Percentiles rank a stretch among this genome's conserved stretches.
phyloP scores from a whole-genome alignment of 1,140 invertebrate species.

The Ceratosolen solmsi region DNA sequence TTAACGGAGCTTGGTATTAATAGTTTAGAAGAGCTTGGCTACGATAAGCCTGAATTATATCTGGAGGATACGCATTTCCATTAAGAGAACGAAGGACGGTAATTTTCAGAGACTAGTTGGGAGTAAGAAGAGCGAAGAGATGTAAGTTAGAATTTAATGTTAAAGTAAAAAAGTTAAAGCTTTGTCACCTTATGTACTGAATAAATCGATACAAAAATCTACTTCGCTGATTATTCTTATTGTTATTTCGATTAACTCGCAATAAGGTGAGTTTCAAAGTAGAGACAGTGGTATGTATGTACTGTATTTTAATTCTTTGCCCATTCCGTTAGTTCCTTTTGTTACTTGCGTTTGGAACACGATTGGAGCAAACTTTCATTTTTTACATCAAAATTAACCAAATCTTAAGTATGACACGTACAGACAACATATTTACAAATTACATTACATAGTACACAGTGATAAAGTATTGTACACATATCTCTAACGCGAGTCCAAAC shows the following conservation, averaged over 20 bases:
- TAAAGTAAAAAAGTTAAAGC: conserved; percentile 6
- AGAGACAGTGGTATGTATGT: conserved; percentile 59
- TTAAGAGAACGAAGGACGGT: conserved; percentile 56
- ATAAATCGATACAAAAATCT: conserved; percentile 39
- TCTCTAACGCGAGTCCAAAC: conserved; percentile 37
- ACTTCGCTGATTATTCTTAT: conserved; percentile 26
- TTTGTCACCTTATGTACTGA: conserved; percentile 27
- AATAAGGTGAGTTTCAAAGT: conserved; percentile 46
- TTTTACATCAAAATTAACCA: conserved; percentile 70
- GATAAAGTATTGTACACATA: conserved; percentile 62
- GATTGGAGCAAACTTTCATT: conserved; percentile 57
- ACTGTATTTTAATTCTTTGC: conserved; percentile 64
- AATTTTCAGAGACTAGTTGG: conserved; percentile 51
- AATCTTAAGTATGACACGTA: conserved; percentile 67
- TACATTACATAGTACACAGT: conserved; percentile 68
- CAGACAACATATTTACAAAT: conserved; percentile 69
- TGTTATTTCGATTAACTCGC: conserved; percentile 27
- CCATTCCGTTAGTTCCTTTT: conserved; percentile 55
- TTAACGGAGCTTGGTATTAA: conserved; percentile 93
- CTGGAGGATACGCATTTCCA: conserved; percentile 81
- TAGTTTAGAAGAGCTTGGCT: conserved; percentile 96
- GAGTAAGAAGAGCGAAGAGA: too few species aligned
- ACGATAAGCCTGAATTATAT: conserved; percentile 96
- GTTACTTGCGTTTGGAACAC: conserved; percentile 58
- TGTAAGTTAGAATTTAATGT: conserved; percentile 41